A percentile compares a stretch with the other conserved stretches of the same genome.
Conservation (phyloP, 2,888 invertebrate genomes). For the Ophraella communa region DNA sequence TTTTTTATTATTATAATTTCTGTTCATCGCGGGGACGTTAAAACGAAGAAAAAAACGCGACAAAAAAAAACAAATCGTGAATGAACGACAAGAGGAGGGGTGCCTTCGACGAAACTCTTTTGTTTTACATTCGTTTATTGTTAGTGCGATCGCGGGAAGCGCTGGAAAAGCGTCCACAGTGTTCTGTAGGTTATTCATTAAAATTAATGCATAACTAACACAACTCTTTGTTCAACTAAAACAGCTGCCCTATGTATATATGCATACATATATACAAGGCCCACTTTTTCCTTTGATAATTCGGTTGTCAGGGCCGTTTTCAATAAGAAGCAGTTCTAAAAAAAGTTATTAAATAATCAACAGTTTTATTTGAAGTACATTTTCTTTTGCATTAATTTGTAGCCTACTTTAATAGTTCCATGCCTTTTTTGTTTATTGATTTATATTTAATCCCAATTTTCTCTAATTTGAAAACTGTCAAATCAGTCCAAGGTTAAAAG, state of each 20-base stretch:
- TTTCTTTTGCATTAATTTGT: no score
- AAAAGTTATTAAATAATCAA: no score
- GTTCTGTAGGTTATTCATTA: slow-evolving; percentile 47
- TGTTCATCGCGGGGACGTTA: slow-evolving; percentile 32
- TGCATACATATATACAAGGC: slow-evolving; percentile 29
- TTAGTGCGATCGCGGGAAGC: slow-evolving; percentile 41
- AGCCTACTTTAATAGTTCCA: no score
- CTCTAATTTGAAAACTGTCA: no score
- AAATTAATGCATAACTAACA: slow-evolving; percentile 52
- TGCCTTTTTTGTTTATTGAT: no score
- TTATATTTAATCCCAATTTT: no score
- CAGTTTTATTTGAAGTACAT: no score
- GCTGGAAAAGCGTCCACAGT: slow-evolving; percentile 36
- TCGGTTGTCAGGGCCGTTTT: neutral
- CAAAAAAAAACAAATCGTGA: no score
- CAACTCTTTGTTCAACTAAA: slow-evolving; percentile 19
- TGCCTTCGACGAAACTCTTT: slow-evolving; percentile 39
- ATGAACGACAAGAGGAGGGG: slow-evolving; percentile 41
- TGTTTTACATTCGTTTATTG: slow-evolving; percentile 46
- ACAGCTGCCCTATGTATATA: slow-evolving; percentile 29
- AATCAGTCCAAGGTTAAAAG: no score
- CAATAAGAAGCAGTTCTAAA: neutral
- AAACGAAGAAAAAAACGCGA: slow-evolving; percentile 38
- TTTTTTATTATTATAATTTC: no score
- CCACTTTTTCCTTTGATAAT: slow-evolving; percentile 10